Evolutionary conservation across 2,113 vertebrate species (phyloP).

Genomic region (Hydrolagus affinis): DNA sequence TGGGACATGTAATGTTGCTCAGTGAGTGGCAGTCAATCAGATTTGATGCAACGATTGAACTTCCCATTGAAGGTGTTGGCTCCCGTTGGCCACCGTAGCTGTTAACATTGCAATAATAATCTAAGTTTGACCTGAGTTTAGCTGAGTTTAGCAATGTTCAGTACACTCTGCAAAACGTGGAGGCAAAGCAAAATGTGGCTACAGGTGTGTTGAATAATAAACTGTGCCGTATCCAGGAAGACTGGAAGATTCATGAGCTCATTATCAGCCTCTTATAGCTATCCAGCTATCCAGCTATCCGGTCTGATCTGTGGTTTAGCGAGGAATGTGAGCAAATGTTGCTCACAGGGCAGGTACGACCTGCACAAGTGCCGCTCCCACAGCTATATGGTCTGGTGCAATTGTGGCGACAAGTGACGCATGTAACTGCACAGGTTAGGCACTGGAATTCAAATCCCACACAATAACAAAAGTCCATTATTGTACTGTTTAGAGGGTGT

Average conservation of each 20-base stretch:
- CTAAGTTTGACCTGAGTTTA: too few relatives aligned
- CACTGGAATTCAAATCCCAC: neutral
- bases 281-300: neutral
- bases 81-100: neutral
- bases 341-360: neutral
- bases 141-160: too few relatives aligned
- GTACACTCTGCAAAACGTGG: neutral
- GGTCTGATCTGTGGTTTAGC: neutral
- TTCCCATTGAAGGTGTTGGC: neutral
- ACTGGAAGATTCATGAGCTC: neutral
- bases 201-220: neutral
- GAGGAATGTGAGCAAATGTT: neutral
- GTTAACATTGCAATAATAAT: neutral
- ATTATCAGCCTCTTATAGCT: neutral
- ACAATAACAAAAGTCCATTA: too few relatives aligned
- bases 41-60: neutral
- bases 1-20: neutral
- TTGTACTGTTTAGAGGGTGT: too few relatives aligned
- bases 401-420: too few relatives aligned
- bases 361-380: neutral
- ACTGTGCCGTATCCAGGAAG: neutral
- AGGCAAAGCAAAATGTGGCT: neutral
- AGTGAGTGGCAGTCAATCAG: constrained; percentile 6
- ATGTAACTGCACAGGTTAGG: constrained; percentile 2
- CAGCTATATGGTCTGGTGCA: neutral